Percentiles rank a stretch among this genome's conserved stretches.
Evolutionary conservation across 2,888 invertebrate genomes (phyloP).

Genomic region (Aspidapion aeneum): DNA sequence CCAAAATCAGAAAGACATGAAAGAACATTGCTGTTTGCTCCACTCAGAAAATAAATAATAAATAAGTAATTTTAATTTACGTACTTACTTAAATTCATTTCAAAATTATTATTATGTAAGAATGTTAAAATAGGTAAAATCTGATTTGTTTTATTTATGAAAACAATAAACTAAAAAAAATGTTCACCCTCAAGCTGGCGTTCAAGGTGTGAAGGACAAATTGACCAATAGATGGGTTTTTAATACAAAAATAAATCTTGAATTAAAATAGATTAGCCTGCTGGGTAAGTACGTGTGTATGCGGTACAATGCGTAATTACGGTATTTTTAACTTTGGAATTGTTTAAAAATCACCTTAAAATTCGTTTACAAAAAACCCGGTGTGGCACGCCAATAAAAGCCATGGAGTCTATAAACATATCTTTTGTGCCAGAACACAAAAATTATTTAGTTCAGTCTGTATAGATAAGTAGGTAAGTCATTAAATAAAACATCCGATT

Average conservation of each 20-base stretch:
- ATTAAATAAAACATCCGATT: too few species aligned
- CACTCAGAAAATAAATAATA: too few species aligned
- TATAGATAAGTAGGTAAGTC: too few species aligned
- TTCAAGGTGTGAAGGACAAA: not conserved
- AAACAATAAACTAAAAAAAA: too few species aligned
- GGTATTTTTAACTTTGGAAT: not conserved
- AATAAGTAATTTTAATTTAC: too few species aligned
- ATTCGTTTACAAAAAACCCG: not conserved
- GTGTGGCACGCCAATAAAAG: not conserved
- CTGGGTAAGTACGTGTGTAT: not conserved
- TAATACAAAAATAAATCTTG: not conserved
- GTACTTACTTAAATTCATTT: too few species aligned
- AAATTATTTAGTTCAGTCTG: not conserved
- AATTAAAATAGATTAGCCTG: not conserved
- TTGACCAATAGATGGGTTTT: not conserved
- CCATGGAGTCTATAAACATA: not conserved
- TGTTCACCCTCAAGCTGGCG: too few species aligned
- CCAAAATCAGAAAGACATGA: too few species aligned
- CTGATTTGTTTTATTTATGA: too few species aligned
- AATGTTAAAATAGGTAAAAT: too few species aligned
- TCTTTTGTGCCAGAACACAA: not conserved
- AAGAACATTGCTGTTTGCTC: too few species aligned
- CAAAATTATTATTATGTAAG: too few species aligned
- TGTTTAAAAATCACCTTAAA: not conserved
- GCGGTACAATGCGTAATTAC: not conserved